Percentiles rank a stretch among this genome's conserved stretches.
These are phyloP conservation scores for Parasteatoda lunata DNA, from an alignment of 2,888 invertebrate species.

Conservation along the genomic window DNA sequence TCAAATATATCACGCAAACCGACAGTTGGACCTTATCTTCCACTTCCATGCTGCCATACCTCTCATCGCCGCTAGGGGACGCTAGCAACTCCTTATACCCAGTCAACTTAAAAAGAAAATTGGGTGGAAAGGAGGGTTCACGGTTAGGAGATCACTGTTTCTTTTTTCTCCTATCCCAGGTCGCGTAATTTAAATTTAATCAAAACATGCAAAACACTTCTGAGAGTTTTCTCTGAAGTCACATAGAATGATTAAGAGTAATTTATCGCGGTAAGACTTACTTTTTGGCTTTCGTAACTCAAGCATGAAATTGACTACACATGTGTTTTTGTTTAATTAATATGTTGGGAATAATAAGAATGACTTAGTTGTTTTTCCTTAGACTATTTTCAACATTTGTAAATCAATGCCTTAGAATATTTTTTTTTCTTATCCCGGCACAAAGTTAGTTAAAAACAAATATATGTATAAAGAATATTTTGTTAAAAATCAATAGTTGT, in stretches of 20 bases:
- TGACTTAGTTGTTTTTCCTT: too few species aligned
- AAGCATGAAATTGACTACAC: too few species aligned
- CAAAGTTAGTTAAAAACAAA: too few species aligned
- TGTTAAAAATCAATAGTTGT: too few species aligned
- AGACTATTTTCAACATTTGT: too few species aligned
- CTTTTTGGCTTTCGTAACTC: not conserved
- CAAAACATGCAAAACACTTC: constrained; percentile 37
- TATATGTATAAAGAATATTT: too few species aligned
- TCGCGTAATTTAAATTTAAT: constrained; percentile 60
- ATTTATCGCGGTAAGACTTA: constrained; percentile 34
- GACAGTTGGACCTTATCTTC: constrained; percentile 65
- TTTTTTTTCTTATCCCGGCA: too few species aligned
- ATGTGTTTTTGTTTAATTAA: too few species aligned
- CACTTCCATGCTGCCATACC: constrained; percentile 42
- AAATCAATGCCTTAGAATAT: too few species aligned
- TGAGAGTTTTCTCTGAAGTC: constrained; percentile 7
- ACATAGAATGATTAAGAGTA: constrained; percentile 34
- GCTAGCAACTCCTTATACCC: constrained; percentile 1
- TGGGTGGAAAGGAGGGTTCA: not conserved
- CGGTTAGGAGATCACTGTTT: not conserved
- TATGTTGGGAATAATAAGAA: too few species aligned
- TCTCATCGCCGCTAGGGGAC: constrained; percentile 37
- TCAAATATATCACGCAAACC: constrained; percentile 61
- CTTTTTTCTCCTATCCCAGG: constrained; percentile 29
- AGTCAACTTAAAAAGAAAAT: constrained; percentile 22